phyloP scores from a whole-genome alignment of 2,888 invertebrate genomes.

The Leucophenga montana region DNA sequence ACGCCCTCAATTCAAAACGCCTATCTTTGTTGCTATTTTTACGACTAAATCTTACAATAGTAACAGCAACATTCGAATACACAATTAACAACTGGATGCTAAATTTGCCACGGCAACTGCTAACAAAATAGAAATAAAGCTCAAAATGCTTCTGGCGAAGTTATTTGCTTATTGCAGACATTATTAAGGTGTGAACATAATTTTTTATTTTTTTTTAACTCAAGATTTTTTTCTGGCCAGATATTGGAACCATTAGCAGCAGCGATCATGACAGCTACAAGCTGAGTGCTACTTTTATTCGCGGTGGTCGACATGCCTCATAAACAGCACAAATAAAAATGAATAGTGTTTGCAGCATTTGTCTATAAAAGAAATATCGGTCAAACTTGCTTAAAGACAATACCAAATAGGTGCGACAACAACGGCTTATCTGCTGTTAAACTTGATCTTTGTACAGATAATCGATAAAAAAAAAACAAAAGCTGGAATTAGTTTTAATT shows the following conservation, averaged over 20 bases:
- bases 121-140: slow-evolving; percentile 1
- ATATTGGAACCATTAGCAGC: slow-evolving; percentile 5
- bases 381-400: background rate
- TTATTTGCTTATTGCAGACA: slow-evolving; percentile 31
- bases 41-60: slow-evolving; percentile 43
- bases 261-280: slow-evolving; percentile 14
- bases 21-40: slow-evolving; percentile 30
- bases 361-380: background rate
- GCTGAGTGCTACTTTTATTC: background rate
- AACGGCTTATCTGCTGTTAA: background rate
- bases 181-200: slow-evolving; percentile 46
- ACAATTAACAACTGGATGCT: slow-evolving; percentile 53
- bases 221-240: too few species aligned
- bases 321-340: background rate
- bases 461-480: too few species aligned
- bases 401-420: background rate
- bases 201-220: background rate
- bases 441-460: slow-evolving; percentile 11
- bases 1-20: slow-evolving; percentile 35
- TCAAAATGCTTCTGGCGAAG: slow-evolving; percentile 25
- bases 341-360: too few species aligned
- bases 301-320: background rate
- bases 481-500: background rate
- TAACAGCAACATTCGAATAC: slow-evolving; percentile 30
- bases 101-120: slow-evolving; percentile 32